phyloP scores from a whole-genome alignment of 1,140 invertebrate genomes.

The Ruditapes philippinarum region DNA sequence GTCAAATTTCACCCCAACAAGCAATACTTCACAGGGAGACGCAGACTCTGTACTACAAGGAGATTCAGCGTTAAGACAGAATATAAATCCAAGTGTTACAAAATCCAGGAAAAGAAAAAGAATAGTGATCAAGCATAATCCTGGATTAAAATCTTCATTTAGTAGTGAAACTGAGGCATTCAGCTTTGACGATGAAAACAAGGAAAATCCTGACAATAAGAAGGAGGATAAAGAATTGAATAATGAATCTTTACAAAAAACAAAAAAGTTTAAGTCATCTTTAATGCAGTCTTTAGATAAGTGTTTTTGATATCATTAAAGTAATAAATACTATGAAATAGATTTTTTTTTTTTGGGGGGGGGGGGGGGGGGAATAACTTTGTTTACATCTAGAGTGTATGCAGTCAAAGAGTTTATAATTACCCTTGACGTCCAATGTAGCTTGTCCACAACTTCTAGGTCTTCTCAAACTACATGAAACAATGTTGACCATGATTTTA shows the following conservation, averaged over 20 bases:
- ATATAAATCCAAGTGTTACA: background rate
- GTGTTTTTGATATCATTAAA: background rate
- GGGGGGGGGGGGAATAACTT: too few relatives aligned
- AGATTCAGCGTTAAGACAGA: background rate
- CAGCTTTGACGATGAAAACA: background rate
- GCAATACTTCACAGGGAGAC: background rate
- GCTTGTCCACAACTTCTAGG: too few relatives aligned
- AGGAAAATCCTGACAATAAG: background rate
- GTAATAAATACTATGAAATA: too few relatives aligned
- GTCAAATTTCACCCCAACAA: too few relatives aligned
- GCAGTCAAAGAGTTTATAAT: too few relatives aligned
- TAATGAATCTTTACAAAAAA: background rate
- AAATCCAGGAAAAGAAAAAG: slow-evolving; percentile 24
- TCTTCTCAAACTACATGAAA: too few relatives aligned
- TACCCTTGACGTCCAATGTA: too few relatives aligned
- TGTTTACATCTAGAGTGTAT: too few relatives aligned
- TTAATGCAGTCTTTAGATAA: background rate
- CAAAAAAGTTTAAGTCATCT: background rate
- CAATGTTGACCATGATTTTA: too few relatives aligned
- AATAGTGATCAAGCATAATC: background rate
- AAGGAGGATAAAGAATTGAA: background rate
- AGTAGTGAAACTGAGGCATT: background rate
- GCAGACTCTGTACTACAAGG: background rate
- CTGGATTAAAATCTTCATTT: background rate
- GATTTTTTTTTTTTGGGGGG: too few relatives aligned